These are phyloP conservation scores for Poliocrania exsul DNA, from an alignment of 2,797 vertebrate species.

Conservation along the genomic window DNA sequence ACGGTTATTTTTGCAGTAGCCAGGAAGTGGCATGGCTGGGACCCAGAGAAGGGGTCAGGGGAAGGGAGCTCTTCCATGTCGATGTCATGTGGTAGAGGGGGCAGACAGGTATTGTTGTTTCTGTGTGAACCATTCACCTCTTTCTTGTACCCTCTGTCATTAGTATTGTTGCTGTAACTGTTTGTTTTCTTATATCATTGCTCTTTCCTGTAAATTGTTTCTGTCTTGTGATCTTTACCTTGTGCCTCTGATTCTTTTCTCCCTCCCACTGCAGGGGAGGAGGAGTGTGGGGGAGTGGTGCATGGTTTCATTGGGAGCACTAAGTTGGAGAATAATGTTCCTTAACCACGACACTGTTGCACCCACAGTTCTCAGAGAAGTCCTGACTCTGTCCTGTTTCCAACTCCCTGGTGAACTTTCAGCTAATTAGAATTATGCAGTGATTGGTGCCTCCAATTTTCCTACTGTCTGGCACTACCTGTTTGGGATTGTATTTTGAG, in stretches of 20 bases:
- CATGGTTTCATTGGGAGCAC: background rate
- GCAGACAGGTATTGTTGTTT: accelerated
- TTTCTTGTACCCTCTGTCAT: background rate
- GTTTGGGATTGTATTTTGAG: background rate
- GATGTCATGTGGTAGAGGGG: background rate
- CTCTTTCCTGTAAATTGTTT: background rate
- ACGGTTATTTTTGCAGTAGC: background rate
- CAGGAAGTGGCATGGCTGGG: background rate
- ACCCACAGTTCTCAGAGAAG: background rate
- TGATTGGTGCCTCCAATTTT: background rate
- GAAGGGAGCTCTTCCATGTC: background rate
- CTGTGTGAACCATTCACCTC: background rate
- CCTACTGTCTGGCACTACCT: background rate
- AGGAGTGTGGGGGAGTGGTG: background rate
- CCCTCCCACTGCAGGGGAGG: background rate
- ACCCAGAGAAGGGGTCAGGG: background rate
- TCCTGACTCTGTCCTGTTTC: background rate
- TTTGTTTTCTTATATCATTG: background rate
- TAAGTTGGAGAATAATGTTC: background rate
- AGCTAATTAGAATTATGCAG: background rate
- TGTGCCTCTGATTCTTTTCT: background rate
- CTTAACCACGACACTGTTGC: background rate
- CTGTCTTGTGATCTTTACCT: background rate
- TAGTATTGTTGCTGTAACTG: background rate
- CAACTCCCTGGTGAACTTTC: background rate